These are phyloP conservation scores for Salvelinus alpinus DNA, from an alignment of 2,113 vertebrate genomes.

Conservation along the genomic window DNA sequence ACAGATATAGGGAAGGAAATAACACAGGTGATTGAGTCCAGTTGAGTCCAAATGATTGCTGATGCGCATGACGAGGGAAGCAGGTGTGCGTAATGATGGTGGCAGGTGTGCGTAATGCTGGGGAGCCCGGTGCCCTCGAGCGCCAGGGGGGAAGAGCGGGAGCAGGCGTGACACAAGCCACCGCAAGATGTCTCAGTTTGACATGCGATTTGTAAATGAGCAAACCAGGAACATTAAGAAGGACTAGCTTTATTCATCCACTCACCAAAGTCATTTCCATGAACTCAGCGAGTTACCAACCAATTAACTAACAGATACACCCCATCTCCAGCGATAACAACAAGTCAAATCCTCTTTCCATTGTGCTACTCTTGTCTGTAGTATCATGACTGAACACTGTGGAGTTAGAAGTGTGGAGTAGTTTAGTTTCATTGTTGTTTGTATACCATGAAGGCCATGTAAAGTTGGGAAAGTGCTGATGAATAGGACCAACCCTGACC, in stretches of 20 bases:
- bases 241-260: no score
- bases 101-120: no score
- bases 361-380: background rate
- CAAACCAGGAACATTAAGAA: no score
- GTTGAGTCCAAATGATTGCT: no score
- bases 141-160: no score
- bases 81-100: no score
- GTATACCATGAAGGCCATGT: background rate
- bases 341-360: background rate
- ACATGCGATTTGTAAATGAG: no score
- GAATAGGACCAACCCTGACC: background rate
- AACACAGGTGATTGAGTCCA: no score
- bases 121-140: no score
- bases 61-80: no score
- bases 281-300: background rate
- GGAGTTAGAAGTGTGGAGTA: background rate
- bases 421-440: background rate
- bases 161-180: background rate
- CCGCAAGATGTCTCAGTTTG: background rate
- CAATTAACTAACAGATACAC: background rate
- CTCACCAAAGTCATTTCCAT: background rate
- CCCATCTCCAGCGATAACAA: background rate
- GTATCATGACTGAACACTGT: background rate
- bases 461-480: conserved; percentile 2
- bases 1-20: no score